A percentile compares a stretch with the other conserved stretches of the same genome.
Evolutionary conservation across 2,113 vertebrate species (phyloP).

Genomic region (mouse (Mus musculus)): GRCm39 chr1:136562001-136562500

Average conservation of each 20-base stretch:
- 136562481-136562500: background rate
- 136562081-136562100: background rate
- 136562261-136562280: background rate
- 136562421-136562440: too few species aligned
- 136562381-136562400: too few species aligned
- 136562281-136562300: background rate
- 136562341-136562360: too few species aligned
- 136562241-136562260: constrained; percentile 10
- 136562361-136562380: too few species aligned
- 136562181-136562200: background rate
- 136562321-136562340: background rate
- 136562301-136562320: background rate
- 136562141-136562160: background rate
- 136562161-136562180: background rate
- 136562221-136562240: background rate
- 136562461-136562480: too few species aligned
- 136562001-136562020: background rate
- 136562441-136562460: too few species aligned
- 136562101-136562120: background rate
- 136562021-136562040: background rate
- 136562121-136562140: constrained; percentile 21
- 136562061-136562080: background rate
- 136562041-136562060: background rate
- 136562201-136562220: background rate
- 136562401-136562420: too few species aligned